phyloP scores from a whole-genome alignment of 2,797 vertebrate species.

The Cossypha heuglini region DNA sequence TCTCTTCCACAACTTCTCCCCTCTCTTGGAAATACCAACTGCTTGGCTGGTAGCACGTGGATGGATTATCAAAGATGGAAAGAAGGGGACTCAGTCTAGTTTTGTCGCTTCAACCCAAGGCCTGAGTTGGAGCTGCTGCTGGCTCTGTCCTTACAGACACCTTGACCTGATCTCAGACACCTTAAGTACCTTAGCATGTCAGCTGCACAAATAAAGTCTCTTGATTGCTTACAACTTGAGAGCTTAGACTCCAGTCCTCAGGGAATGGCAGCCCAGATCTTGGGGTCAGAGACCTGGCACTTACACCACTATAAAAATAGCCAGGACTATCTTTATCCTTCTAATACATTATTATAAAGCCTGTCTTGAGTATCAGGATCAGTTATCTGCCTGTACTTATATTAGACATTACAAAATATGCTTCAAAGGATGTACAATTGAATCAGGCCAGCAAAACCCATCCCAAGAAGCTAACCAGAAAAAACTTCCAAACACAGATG shows the following conservation, averaged over 20 bases:
- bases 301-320: background rate
- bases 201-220: background rate
- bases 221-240: background rate
- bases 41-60: background rate
- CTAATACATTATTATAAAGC: background rate
- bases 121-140: background rate
- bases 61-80: background rate
- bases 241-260: background rate
- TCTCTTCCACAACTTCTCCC: background rate
- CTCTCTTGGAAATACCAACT: background rate
- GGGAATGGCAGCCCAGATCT: background rate
- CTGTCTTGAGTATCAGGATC: background rate
- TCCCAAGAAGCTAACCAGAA: background rate
- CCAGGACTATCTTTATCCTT: background rate
- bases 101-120: background rate
- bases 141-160: background rate
- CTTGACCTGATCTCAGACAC: background rate
- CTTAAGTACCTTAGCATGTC: background rate
- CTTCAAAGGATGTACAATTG: background rate
- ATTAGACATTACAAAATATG: background rate
- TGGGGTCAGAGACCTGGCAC: background rate
- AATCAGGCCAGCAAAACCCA: fast-evolving
- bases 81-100: background rate
- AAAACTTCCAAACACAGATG: background rate
- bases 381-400: background rate